Conservation (phyloP, 2,888 invertebrate species). For the Rhamphomyia laevipes region DNA sequence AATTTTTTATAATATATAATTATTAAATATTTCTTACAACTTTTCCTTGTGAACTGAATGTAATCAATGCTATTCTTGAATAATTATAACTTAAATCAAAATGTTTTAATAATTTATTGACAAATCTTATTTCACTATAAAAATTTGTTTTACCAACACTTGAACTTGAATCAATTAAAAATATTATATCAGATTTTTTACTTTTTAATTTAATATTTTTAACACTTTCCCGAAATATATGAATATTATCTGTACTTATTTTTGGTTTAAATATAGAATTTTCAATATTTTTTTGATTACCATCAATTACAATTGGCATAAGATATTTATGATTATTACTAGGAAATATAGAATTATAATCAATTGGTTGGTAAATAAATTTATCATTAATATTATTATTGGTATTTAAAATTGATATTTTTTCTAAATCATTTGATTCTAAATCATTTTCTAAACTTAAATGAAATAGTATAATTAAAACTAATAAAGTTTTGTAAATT, state of each 20-base stretch:
- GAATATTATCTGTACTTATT: constrained; percentile 17
- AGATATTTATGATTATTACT: too few species aligned
- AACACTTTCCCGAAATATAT: constrained; percentile 41
- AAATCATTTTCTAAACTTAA: too few species aligned
- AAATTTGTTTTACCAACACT: constrained; percentile 55
- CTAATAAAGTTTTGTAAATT: too few species aligned
- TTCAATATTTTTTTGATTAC: constrained; percentile 6
- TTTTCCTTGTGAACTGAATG: constrained; percentile 48
- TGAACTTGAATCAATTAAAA: constrained; percentile 57
- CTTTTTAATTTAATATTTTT: constrained; percentile 37
- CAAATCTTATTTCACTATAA: constrained; percentile 53
- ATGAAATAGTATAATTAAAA: too few species aligned
- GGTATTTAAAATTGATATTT: too few species aligned
- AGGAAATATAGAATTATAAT: too few species aligned
- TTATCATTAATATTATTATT: too few species aligned
- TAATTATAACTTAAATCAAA: constrained; percentile 51
- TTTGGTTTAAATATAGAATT: constrained; percentile 12
- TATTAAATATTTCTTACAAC: constrained; percentile 34
- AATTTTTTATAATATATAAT: background rate
- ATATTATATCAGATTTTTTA: constrained; percentile 47
- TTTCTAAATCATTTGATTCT: too few species aligned
- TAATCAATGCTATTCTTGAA: constrained; percentile 51
- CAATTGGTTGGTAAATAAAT: too few species aligned
- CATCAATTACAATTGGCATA: background rate
- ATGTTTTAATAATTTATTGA: constrained; percentile 51